Base-by-base conservation (phyloP, 2,113 vertebrate genomes). In the Caracal caracal region DNA sequence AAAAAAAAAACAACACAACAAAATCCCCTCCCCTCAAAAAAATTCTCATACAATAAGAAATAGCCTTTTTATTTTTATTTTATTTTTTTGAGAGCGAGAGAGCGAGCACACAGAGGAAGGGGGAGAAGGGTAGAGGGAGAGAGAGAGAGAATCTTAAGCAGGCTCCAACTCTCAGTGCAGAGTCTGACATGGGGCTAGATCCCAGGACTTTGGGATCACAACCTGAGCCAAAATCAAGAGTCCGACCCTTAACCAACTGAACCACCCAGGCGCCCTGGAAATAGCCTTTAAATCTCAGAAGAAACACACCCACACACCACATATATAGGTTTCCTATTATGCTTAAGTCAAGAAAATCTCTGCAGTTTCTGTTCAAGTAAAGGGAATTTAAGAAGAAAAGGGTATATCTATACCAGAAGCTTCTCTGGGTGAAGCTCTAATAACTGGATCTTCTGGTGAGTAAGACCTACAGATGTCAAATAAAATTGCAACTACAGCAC, bases 241-340 rank as follows among this genome's bases (percentile, higher is more conserved):
- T 59, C 22, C 20, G 56, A 59, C 56, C 56, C 20, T 59, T 20
- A 20, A 59, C 20, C 56, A 59, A 9, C 56, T 59, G 56, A 59
- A 59, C 53, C 53, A 56, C 56, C 56, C 56, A 59, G 56, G 56
- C 2, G 0, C 56, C 56, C 56, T 82, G 30, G 43, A 93, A 13
- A 65, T 20, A 78, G 40, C 47, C 20, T 82, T 89, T 95, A 90
- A 88, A 88, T 61, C 47, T 93, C 93, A 81, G 79, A 80, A 86
- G 24, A 65, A 51, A 83, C 63, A 85, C 37, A 95, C 8, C 81
- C n/a, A 10, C 30, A 20, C 82, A 10, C 71, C 24, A 79, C n/a
- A 28, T 11, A 8, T 43, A 28, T 26, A 37, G 63, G 33, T 86
- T 92, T 95, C 66, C 76, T 88, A 73, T 33, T 93, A 86, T 28